Base-by-base conservation (phyloP, 2,888 invertebrate species). In the Chironomus tentans region DNA sequence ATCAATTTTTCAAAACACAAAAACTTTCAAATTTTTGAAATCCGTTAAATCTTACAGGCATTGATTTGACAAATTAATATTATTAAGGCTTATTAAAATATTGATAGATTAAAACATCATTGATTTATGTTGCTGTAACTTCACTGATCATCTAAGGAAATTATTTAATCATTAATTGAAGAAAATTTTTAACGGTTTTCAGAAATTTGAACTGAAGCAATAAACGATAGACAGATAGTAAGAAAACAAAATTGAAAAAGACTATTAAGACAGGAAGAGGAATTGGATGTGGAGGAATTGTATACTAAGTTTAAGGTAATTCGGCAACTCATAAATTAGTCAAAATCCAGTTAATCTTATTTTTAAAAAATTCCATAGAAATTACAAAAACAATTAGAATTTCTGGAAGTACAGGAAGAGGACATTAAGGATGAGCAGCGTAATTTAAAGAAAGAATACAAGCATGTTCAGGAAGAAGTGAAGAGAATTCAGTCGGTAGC, bases 351-450 rank as follows among this genome's bases (percentile, higher is more conserved):
- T 21, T 62, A 38, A 69, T 21, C 10, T 28, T n/a, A 10, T n/a
- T n/a, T n/a, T 68, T 72, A 38, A 28, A 28, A 4, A 28, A 24
- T 24, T 24, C 6, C 4, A 15, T 18, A 96, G 93, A 98, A 97
- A 89, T 86, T 99, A 18, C 97, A 97, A 85, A 91, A 95, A 78
- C 96, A 97, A 86, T 84, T 99, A 24, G 98, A 99, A 83, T 99
- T 98, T 83, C 86, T 99, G 10, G 95, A 97, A 83, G 98, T 99
- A 0, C 98, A 99, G 87, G 99, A 99, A 83, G 98, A 98, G 81
- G 99, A 99, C 83, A 98, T 99, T 76, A 99, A 99, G 85, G 97
- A 98, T 88, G 99, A 99, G 85, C 98, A 98, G 83, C 90, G 98
- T 76, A 99, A 99, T 84, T 86, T 99, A 76, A 98, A 98, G 83